Evolutionary conservation across 2,113 vertebrate genomes (phyloP).

Genomic region (Microtus richardsoni): DNA sequence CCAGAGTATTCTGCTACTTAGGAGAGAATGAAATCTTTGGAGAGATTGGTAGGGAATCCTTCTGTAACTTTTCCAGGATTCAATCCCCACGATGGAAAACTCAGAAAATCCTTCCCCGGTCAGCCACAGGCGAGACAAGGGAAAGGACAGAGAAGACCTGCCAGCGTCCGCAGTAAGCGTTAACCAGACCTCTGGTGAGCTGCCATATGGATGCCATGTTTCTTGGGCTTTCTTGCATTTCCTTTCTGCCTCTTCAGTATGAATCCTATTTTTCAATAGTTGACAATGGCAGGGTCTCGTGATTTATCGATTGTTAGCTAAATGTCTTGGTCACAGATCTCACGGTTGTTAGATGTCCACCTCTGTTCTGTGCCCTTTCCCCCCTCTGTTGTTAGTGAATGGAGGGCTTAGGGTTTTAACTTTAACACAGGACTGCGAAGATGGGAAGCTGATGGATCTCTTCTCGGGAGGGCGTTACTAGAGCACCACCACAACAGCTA

Average conservation of each 20-base stretch:
- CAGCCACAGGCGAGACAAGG: not conserved
- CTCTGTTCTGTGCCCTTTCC: not conserved
- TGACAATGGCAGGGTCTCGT: not conserved
- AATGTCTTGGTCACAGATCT: not conserved
- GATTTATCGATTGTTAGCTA: conserved; percentile 1
- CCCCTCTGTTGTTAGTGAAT: not conserved
- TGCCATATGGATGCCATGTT: not conserved
- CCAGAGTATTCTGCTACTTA: not conserved
- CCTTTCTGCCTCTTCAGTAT: not conserved
- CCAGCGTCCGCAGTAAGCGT: not conserved
- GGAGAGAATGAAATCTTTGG: not conserved
- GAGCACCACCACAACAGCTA: conserved; percentile 47
- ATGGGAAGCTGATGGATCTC: not conserved
- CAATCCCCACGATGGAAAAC: not conserved
- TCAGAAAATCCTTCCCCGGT: not conserved
- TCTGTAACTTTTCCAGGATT: not conserved
- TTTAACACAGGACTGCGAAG: not conserved
- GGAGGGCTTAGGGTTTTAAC: not conserved
- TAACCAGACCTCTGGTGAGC: not conserved
- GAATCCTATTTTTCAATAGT: not conserved
- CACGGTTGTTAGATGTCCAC: not conserved
- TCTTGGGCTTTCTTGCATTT: not conserved
- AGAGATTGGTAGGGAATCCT: not conserved
- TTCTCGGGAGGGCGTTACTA: not conserved
- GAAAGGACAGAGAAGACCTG: not conserved